Base-by-base conservation (phyloP, 2,888 invertebrate genomes). In the Crioceris asparagi region DNA sequence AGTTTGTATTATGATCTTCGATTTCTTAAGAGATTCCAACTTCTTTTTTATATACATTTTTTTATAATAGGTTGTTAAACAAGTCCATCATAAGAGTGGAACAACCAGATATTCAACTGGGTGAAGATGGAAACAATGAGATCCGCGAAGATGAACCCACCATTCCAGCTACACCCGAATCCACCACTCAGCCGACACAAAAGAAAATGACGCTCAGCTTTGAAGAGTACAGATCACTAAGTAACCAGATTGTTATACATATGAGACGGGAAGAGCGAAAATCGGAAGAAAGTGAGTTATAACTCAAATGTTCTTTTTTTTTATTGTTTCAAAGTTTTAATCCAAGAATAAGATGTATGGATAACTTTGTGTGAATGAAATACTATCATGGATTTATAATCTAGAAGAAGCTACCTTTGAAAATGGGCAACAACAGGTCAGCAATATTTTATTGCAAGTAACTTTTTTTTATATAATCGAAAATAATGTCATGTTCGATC, bases 41-140 rank as follows among this genome's bases (percentile, higher is more conserved):
- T n/a, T n/a, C n/a, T n/a, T n/a, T n/a, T n/a, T n/a, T n/a, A n/a
- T n/a, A n/a, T n/a, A n/a, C n/a, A n/a, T n/a, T n/a, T n/a, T n/a
- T n/a, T n/a, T n/a, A n/a, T n/a, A n/a, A n/a, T n/a, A 73, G 62
- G 49, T 71, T 98, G 42, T 68, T 98, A 18, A 96, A 93, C 65
- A 94, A 94, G 57, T 94, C 94, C 0, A 94, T 97, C 46, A 91
- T 97, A 48, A 77, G 96, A 25, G 94, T 98, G 12, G 97, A 97
- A 55, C 94, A 96, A 56, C 96, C 97, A 0, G 97, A 98, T 59
- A 90, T 98, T 35, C 83, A 91, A 59, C 67, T 97, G 44, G 88
- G 88, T 35, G 90, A 88, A 41, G 86, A 87, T 23, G 77, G 77
- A 10, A 68, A 68, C 27, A 59, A 72, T 39, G 23, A 33, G 33